Evolutionary conservation across 1,140 invertebrate species (phyloP).

Genomic region (Galleria mellonella): DNA sequence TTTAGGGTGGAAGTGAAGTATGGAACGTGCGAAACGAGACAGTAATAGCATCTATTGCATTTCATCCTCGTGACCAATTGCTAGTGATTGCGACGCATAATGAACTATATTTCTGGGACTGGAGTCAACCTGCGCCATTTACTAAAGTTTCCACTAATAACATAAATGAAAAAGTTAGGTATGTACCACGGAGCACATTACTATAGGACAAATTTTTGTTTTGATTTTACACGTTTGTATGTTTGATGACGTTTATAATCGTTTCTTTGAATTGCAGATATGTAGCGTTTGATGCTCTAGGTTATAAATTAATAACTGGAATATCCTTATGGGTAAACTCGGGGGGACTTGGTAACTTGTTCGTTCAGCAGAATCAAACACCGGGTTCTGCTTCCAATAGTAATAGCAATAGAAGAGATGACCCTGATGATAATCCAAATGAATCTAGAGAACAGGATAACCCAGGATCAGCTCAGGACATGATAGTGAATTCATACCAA

Average conservation of each 20-base stretch:
- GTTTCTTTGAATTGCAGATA: slow-evolving; percentile 75
- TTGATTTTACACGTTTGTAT: background rate
- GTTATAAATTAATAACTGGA: slow-evolving; percentile 89
- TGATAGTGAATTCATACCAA: slow-evolving; percentile 67
- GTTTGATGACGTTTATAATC: background rate
- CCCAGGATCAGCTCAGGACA: slow-evolving; percentile 44
- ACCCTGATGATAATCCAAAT: slow-evolving; percentile 23
- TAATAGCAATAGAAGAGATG: slow-evolving; percentile 26
- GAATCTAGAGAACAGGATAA: slow-evolving; percentile 25
- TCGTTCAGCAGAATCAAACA: slow-evolving; percentile 12
- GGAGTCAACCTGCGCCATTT: slow-evolving; percentile 86
- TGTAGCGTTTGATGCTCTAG: slow-evolving; percentile 89
- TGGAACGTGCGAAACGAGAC: slow-evolving; percentile 83
- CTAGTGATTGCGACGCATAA: slow-evolving; percentile 91
- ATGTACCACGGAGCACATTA: slow-evolving; percentile 20
- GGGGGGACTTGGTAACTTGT: slow-evolving; percentile 19
- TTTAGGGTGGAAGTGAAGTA: slow-evolving; percentile 88
- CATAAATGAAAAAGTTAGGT: slow-evolving; percentile 86
- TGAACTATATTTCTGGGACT: slow-evolving; percentile 93
- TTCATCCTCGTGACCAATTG: slow-evolving; percentile 88
- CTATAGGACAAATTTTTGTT: too few species aligned
- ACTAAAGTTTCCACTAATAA: slow-evolving; percentile 80
- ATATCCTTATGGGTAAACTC: slow-evolving; percentile 75
- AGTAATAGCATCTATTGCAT: slow-evolving; percentile 90
- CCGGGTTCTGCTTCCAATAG: slow-evolving; percentile 16